Evolutionary conservation across 35 echinoderm and acorn worm species (phyloP).

Genomic region (Ophioderma brevispina): DNA sequence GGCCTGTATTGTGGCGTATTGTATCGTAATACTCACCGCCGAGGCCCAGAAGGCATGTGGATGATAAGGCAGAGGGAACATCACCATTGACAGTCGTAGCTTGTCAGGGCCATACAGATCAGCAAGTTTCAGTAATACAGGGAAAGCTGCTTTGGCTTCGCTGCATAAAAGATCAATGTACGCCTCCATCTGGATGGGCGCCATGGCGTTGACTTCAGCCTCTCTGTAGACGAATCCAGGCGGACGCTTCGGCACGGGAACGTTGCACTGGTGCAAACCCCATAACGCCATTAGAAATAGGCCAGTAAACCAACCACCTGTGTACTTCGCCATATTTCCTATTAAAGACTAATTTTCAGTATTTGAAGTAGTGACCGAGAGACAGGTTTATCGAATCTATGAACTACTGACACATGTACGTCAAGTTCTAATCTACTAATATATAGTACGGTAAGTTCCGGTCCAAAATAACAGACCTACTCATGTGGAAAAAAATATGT

Average conservation of each 20-base stretch:
- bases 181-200: conserved; percentile 15
- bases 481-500: no score
- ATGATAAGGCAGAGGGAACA: conserved; percentile 48
- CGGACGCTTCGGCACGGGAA: conserved; percentile 22
- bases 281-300: neutral
- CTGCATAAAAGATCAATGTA: conserved; percentile 31
- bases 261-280: neutral
- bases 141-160: conserved; percentile 13
- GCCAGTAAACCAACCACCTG: no score
- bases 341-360: no score
- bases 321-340: no score
- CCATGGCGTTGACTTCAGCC: neutral
- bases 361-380: no score
- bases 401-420: no score
- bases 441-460: no score
- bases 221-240: conserved; percentile 29
- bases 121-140: conserved; percentile 1
- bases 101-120: conserved; percentile 34
- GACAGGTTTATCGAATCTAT: no score
- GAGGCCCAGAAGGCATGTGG: conserved; percentile 18
- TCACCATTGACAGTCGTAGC: conserved; percentile 26
- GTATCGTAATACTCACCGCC: neutral
- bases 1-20: no score
- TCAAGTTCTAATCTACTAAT: no score
- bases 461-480: no score